Evolutionary conservation across 2,888 invertebrate genomes (phyloP).

Genomic region (Harpalus rubripes): DNA sequence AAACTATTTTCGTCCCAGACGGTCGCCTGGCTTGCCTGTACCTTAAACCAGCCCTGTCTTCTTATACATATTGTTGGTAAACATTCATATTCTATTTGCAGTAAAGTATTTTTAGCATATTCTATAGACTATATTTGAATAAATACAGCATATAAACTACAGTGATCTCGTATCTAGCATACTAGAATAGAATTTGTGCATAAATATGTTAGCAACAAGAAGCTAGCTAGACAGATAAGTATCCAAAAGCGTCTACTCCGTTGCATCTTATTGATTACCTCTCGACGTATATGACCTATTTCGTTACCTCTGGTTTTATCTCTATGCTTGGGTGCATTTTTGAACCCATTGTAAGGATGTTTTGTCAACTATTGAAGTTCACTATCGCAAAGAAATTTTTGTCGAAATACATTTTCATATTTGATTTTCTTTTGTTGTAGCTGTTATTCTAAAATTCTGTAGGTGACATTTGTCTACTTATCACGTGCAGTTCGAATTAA

Average conservation of each 20-base stretch:
- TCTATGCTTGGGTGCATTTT: not conserved
- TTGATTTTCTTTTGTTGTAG: too few species aligned
- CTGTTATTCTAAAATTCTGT: too few species aligned
- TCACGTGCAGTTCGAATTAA: too few species aligned
- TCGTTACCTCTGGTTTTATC: not conserved
- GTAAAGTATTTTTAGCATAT: not conserved
- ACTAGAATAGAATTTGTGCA: not conserved
- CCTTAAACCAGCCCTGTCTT: too few species aligned
- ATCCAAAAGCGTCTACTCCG: not conserved
- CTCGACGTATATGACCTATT: constrained; percentile 36
- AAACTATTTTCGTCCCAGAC: too few species aligned
- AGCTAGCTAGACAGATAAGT: not conserved
- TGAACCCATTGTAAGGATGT: too few species aligned
- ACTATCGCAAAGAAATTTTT: too few species aligned
- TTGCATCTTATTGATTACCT: constrained; percentile 37
- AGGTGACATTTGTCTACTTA: too few species aligned
- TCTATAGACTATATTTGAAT: not conserved
- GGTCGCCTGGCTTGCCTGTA: too few species aligned
- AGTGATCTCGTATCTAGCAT: constrained; percentile 1
- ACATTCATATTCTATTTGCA: not conserved
- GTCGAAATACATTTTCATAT: too few species aligned
- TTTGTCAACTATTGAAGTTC: too few species aligned
- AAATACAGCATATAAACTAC: not conserved
- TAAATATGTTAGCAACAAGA: not conserved
- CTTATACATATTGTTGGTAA: not conserved